Evolutionary conservation across 2,888 invertebrate species (phyloP).

Genomic region (Caenorhabditis sp.): DNA sequence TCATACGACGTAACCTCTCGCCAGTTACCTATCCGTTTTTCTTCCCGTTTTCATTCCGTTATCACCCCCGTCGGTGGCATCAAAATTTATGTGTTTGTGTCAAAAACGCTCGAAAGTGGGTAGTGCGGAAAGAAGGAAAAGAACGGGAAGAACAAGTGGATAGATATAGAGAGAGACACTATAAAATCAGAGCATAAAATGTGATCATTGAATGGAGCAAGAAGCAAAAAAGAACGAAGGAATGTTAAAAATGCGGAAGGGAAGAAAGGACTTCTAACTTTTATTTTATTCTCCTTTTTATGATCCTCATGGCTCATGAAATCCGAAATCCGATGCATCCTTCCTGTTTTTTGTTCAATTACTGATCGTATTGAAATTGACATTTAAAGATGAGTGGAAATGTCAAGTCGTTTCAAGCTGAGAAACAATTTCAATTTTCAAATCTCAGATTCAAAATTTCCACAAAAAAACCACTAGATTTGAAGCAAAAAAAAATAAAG

Average conservation of each 20-base stretch:
- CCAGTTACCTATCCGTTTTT: slow-evolving; percentile 32
- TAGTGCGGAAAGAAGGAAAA: slow-evolving; percentile 1
- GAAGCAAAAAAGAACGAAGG: too few species aligned
- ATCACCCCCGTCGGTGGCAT: slow-evolving; percentile 46
- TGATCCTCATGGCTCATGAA: too few species aligned
- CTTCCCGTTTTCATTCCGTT: slow-evolving; percentile 20
- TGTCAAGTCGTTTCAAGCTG: too few species aligned
- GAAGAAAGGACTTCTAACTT: too few species aligned
- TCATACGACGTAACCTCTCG: slow-evolving; percentile 21
- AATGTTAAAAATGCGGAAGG: too few species aligned
- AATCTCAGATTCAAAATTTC: background rate
- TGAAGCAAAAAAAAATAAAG: background rate
- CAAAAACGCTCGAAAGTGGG: slow-evolving; percentile 11
- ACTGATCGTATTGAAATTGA: slow-evolving; percentile 11
- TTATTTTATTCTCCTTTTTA: too few species aligned
- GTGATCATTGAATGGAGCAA: too few species aligned
- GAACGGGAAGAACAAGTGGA: background rate
- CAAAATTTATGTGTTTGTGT: slow-evolving; percentile 58
- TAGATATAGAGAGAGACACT: too few species aligned
- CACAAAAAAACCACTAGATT: background rate
- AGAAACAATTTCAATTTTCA: background rate
- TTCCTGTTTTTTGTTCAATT: slow-evolving; percentile 28
- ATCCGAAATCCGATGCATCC: background rate
- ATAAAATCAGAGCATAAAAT: too few species aligned
- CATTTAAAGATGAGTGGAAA: too few species aligned